Percentiles rank a stretch among this genome's conserved stretches.
Evolutionary conservation across 2,888 invertebrate species (phyloP).

Genomic region (Protonemura montana): DNA sequence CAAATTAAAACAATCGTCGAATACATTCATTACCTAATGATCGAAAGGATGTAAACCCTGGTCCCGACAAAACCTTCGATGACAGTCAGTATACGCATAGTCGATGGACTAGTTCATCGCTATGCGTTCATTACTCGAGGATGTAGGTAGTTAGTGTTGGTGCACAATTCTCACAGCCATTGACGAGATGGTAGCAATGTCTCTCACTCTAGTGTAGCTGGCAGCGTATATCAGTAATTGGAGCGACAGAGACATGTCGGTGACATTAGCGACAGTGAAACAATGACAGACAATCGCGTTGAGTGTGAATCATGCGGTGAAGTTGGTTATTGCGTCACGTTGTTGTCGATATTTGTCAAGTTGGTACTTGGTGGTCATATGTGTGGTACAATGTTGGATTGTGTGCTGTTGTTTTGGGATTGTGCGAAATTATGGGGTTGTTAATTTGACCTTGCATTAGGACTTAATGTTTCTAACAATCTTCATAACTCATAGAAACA

Average conservation of each 20-base stretch:
- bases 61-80: not conserved
- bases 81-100: no score
- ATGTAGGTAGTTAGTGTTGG: not conserved
- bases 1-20: constrained; percentile 7
- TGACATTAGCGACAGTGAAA: not conserved
- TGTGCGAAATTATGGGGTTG: no score
- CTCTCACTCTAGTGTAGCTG: not conserved
- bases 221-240: no score
- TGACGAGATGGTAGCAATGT: not conserved
- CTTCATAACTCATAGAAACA: no score
- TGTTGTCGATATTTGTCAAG: no score
- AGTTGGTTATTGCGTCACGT: not conserved
- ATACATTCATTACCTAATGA: not conserved
- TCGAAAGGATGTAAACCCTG: not conserved
- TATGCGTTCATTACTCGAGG: not conserved
- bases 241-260: not conserved
- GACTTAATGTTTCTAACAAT: no score
- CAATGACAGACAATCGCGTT: not conserved
- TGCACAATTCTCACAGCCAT: not conserved
- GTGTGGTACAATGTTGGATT: not conserved
- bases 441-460: no score
- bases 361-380: not conserved
- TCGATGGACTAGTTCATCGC: no score
- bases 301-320: not conserved
- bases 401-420: no score